Percentiles rank a stretch among this genome's conserved stretches.
phyloP scores from a whole-genome alignment of 1,140 invertebrate genomes.

The Portunus trituberculatus region DNA sequence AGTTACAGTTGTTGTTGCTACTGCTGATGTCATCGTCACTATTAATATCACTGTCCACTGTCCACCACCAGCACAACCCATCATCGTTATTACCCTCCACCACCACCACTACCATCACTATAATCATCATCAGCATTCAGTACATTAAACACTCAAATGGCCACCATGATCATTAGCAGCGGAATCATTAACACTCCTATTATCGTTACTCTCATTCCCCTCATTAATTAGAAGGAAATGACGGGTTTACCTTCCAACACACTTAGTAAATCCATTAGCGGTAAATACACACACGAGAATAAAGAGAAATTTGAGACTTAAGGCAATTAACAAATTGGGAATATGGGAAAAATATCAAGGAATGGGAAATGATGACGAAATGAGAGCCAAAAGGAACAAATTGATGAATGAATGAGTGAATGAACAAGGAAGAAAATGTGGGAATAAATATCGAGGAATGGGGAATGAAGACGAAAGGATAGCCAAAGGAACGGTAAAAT shows the following conservation, averaged over 20 bases:
- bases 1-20: background rate
- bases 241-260: no score
- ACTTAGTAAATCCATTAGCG: no score
- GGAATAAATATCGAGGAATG: background rate
- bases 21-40: no score
- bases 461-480: background rate
- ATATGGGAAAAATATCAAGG: background rate
- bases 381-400: background rate
- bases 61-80: constrained; percentile 41
- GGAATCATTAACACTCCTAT: no score
- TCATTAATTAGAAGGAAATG: no score
- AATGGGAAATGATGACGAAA: background rate
- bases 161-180: no score
- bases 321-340: no score
- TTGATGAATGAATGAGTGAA: background rate
- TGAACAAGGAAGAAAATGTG: background rate
- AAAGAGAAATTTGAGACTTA: background rate
- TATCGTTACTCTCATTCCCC: no score
- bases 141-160: no score
- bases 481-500: background rate
- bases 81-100: background rate
- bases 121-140: background rate
- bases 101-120: background rate
- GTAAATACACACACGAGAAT: background rate
- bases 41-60: no score